Evolutionary conservation across 2,113 vertebrate genomes (phyloP).

Genomic region (Gallinago jamesoni): DNA sequence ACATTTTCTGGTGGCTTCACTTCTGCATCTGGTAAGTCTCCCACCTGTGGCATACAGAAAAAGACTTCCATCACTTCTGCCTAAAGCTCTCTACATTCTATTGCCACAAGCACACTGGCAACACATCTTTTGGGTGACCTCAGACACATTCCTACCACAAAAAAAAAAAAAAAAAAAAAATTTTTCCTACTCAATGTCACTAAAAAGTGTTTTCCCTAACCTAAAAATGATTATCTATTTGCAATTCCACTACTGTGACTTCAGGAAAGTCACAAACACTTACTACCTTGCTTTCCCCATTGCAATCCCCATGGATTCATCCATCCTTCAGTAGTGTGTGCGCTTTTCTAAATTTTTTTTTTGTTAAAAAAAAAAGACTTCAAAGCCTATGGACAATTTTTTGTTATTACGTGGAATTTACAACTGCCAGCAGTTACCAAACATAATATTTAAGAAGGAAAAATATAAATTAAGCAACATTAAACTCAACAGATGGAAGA

Average conservation of each 20-base stretch:
- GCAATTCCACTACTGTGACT: neutral
- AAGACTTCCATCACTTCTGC: neutral
- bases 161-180: neutral
- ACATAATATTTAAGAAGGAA: neutral
- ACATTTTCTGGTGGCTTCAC: slow-evolving; percentile 94
- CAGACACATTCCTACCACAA: neutral
- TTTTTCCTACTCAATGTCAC: neutral
- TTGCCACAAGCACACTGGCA: neutral
- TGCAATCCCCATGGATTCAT: neutral
- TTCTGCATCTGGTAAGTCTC: slow-evolving; percentile 94
- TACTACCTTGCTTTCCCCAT: neutral
- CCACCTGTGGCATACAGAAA: slow-evolving; percentile 80
- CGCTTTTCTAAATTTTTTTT: neutral
- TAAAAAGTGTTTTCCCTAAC: neutral
- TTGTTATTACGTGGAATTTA: neutral
- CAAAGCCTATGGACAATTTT: neutral
- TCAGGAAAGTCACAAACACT: neutral
- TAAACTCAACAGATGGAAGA: neutral
- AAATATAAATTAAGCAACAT: neutral
- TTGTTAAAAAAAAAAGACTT: neutral
- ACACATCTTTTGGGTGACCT: neutral
- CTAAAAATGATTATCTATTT: neutral
- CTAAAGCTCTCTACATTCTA: neutral
- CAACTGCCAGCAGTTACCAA: neutral
- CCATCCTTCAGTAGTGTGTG: neutral